Conservation (phyloP, 2,888 invertebrate genomes). For the Pseudococcus viburni region DNA sequence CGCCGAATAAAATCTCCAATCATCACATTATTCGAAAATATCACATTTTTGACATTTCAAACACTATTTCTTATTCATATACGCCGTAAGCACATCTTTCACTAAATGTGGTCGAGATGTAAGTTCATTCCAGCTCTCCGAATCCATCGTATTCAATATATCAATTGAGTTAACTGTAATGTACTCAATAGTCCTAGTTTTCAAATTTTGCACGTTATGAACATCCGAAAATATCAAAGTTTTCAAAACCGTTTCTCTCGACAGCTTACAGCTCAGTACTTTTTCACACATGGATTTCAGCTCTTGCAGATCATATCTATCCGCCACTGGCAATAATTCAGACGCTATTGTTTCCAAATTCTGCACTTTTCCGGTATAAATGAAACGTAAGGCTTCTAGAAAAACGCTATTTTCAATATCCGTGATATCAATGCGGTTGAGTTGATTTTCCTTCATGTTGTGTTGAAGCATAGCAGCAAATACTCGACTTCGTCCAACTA, state of each 20-base stretch:
- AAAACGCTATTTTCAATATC: slow-evolving; percentile 99
- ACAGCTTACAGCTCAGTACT: slow-evolving; percentile 92
- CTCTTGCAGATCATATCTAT: slow-evolving; percentile 97
- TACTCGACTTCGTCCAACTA: slow-evolving; percentile 97
- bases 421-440: slow-evolving; percentile 95
- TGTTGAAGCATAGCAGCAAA: slow-evolving; percentile 99
- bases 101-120: background rate
- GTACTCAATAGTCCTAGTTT: slow-evolving; percentile 98
- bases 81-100: background rate
- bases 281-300: slow-evolving; percentile 99
- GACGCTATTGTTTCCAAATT: slow-evolving; percentile 99
- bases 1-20: too few species aligned
- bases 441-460: slow-evolving; percentile 98
- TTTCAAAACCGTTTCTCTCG: slow-evolving; percentile 96
- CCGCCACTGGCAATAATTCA: slow-evolving; percentile 96
- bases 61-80: background rate
- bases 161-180: slow-evolving; percentile 99
- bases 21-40: too few species aligned
- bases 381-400: slow-evolving; percentile 96
- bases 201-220: slow-evolving; percentile 97
- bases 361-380: slow-evolving; percentile 96
- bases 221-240: slow-evolving; percentile 96
- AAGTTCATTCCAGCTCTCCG: background rate
- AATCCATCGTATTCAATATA: slow-evolving; percentile 89
- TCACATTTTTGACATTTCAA: too few species aligned